Conservation (phyloP, 2,113 vertebrate species). For the Ciconia boyciana region DNA sequence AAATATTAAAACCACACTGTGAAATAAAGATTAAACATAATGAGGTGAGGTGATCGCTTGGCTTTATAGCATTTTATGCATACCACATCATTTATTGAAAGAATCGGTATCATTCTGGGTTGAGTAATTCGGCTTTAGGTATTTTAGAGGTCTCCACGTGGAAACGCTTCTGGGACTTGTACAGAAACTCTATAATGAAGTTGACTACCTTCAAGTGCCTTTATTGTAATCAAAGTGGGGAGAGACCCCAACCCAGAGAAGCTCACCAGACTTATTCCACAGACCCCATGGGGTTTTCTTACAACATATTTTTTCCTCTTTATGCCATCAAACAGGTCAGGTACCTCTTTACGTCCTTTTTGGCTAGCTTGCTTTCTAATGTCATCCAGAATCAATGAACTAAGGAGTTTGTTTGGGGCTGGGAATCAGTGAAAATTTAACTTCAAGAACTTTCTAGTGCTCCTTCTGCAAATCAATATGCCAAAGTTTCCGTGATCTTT, state of each 20-base stretch:
- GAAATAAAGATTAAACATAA: not conserved
- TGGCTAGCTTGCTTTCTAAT: not conserved
- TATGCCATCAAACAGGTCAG: not conserved
- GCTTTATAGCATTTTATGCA: fast-evolving
- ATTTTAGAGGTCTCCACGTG: not conserved
- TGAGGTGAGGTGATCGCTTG: not conserved
- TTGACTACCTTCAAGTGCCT: not conserved
- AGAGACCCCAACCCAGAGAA: not conserved
- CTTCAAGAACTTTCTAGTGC: not conserved
- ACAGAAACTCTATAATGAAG: not conserved
- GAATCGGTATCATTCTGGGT: fast-evolving
- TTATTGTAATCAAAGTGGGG: not conserved
- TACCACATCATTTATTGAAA: not conserved
- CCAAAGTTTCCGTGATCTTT: not conserved
- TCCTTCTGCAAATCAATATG: not conserved
- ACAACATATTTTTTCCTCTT: not conserved
- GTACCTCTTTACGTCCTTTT: not conserved
- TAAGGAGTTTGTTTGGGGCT: not conserved
- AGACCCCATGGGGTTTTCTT: not conserved
- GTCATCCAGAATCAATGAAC: not conserved
- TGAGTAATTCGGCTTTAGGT: not conserved
- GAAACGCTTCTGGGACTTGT: not conserved
- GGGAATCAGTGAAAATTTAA: not conserved
- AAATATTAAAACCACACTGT: fast-evolving
- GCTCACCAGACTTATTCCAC: not conserved